Evolutionary conservation across 2,888 invertebrate genomes (phyloP).

Genomic region (Eilema caniola): DNA sequence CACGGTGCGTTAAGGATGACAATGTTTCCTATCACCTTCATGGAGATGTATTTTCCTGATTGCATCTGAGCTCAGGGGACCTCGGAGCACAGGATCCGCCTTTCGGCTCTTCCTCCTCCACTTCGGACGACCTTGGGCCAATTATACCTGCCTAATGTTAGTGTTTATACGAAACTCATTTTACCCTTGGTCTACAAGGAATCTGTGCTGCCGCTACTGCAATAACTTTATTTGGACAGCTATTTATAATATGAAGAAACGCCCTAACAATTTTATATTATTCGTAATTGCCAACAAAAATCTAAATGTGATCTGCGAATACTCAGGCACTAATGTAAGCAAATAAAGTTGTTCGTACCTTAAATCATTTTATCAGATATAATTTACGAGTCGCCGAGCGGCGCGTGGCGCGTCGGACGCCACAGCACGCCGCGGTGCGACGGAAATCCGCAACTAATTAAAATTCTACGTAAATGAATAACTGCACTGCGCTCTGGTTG

Average conservation of each 20-base stretch:
- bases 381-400: conserved; percentile 56
- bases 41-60: too few relatives aligned
- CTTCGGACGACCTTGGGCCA: too few relatives aligned
- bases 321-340: conserved; percentile 44
- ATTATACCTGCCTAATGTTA: too few relatives aligned
- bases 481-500: conserved; percentile 70
- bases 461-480: conserved; percentile 80
- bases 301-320: conserved; percentile 24
- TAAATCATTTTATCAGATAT: conserved; percentile 57
- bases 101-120: too few relatives aligned
- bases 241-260: not conserved
- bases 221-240: not conserved
- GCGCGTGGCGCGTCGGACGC: conserved; percentile 53
- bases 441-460: conserved; percentile 82
- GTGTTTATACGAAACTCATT: too few relatives aligned
- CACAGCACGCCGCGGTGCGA: conserved; percentile 58
- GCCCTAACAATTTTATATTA: too few relatives aligned
- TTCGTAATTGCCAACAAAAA: not conserved
- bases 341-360: conserved; percentile 53
- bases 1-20: too few relatives aligned
- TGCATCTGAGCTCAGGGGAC: too few relatives aligned
- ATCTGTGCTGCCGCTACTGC: not conserved
- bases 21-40: too few relatives aligned
- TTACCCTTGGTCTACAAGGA: too few relatives aligned
- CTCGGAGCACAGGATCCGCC: too few relatives aligned